A percentile compares a stretch with the other conserved stretches of the same genome.
Evolutionary conservation across 2,113 vertebrate species (phyloP).

Genomic region (Thamnaconus septentrionalis): DNA sequence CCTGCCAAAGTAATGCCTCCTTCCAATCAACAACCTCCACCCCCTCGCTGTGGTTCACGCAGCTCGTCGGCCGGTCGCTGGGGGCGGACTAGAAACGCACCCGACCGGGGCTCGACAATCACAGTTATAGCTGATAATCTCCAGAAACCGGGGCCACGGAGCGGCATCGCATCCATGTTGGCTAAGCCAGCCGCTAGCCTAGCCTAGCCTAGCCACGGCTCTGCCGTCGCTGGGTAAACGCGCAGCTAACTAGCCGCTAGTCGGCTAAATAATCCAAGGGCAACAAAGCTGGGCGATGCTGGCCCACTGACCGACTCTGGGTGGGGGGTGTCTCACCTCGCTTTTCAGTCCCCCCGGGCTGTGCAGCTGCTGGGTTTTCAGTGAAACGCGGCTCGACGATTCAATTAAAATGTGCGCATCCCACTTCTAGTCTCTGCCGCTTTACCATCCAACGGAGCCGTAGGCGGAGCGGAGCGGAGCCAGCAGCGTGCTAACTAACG

Average conservation of each 20-base stretch:
- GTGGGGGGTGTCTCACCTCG: conserved; percentile 34
- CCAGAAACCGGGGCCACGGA: conserved; percentile 39
- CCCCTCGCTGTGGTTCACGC: not conserved
- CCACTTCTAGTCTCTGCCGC: conserved; percentile 16
- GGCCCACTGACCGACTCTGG: not conserved
- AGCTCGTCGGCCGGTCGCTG: not conserved
- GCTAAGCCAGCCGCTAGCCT: conserved; percentile 13
- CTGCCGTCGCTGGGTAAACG: conserved; percentile 2
- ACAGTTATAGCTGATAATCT: conserved; percentile 65
- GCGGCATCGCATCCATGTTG: conserved; percentile 59
- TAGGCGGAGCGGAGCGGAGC: no score
- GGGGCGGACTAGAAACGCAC: conserved; percentile 18
- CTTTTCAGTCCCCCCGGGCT: not conserved
- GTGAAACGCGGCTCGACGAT: not conserved
- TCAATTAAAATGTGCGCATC: conserved; percentile 43
- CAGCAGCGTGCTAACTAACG: conserved; percentile 16
- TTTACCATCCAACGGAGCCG: conserved; percentile 33
- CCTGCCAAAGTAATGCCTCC: no score
- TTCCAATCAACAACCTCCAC: no score
- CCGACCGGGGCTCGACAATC: conserved; percentile 21
- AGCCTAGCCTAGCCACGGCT: conserved; percentile 5
- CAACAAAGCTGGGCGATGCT: conserved; percentile 25
- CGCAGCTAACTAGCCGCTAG: conserved; percentile 31
- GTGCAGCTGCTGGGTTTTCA: not conserved
- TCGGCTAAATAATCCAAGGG: conserved; percentile 66